phyloP scores from a whole-genome alignment of 2,797 vertebrate genomes.

The Enteromius anoplus region DNA sequence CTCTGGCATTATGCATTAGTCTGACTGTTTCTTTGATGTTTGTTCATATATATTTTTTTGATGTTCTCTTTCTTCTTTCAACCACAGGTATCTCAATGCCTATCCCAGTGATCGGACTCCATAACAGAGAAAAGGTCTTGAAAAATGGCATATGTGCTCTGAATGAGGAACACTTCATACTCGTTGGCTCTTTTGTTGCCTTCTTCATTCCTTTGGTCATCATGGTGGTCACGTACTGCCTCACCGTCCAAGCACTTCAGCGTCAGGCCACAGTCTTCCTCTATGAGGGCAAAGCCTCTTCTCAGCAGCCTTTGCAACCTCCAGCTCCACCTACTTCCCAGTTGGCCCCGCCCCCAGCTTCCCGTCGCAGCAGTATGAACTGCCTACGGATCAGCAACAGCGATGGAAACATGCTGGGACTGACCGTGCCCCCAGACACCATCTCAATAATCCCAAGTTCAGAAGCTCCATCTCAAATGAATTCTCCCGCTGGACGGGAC shows the following conservation, averaged over 20 bases:
- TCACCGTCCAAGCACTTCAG: conserved; percentile 90
- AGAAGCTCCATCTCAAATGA: conserved; percentile 83
- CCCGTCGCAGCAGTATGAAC: conserved; percentile 78
- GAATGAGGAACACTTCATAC: conserved; percentile 93
- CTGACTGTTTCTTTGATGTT: background rate
- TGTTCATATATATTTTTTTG: conserved; percentile 70
- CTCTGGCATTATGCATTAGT: background rate
- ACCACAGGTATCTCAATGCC: conserved; percentile 90
- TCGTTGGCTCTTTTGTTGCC: conserved; percentile 95
- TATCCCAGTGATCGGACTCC: conserved; percentile 94
- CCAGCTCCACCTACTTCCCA: conserved; percentile 54
- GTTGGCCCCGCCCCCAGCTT: conserved; percentile 42
- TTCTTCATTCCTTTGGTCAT: conserved; percentile 98
- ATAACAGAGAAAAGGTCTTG: conserved; percentile 91
- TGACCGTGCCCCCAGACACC: conserved; percentile 74
- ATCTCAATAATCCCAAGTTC: conserved; percentile 85
- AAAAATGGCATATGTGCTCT: conserved; percentile 90
- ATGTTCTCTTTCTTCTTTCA: conserved; percentile 61
- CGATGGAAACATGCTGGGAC: conserved; percentile 49
- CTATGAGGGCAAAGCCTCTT: conserved; percentile 75
- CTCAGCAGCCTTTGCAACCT: conserved; percentile 77
- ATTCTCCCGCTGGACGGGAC: conserved; percentile 83
- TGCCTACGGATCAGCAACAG: conserved; percentile 77
- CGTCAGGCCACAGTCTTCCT: conserved; percentile 92
- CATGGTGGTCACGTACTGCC: conserved; percentile 96